Percentiles rank a stretch among this genome's conserved stretches.
phyloP scores from a whole-genome alignment of 1,140 invertebrate species.

The Psix sp. region DNA sequence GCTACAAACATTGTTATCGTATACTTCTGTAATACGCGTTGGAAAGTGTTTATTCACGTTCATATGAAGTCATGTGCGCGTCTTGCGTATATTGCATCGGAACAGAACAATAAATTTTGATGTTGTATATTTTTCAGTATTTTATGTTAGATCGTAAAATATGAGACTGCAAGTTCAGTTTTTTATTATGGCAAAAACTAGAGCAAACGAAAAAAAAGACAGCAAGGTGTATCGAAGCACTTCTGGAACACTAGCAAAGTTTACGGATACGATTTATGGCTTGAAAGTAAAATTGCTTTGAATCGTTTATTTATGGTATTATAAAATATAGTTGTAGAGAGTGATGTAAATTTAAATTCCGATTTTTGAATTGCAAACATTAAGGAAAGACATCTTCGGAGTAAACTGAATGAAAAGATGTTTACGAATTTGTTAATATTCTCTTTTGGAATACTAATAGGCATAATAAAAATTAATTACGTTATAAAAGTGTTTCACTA shows the following conservation, averaged over 20 bases:
- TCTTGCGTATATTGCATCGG: constrained; percentile 34
- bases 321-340: too few species aligned
- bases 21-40: constrained; percentile 40
- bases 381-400: too few species aligned
- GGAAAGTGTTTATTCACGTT: constrained; percentile 55
- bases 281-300: constrained; percentile 9
- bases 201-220: constrained; percentile 13
- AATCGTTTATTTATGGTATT: constrained; percentile 18
- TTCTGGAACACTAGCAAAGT: constrained; percentile 24
- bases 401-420: too few species aligned
- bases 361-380: too few species aligned
- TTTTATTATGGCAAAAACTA: constrained; percentile 41
- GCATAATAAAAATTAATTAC: too few species aligned
- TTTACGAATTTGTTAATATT: too few species aligned
- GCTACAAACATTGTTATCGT: constrained; percentile 49
- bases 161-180: constrained; percentile 25
- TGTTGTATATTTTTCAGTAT: constrained; percentile 45
- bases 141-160: constrained; percentile 39
- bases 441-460: too few species aligned
- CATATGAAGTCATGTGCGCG: constrained; percentile 39
- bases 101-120: constrained; percentile 42
- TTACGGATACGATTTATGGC: constrained; percentile 28
- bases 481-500: too few species aligned
- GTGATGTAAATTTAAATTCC: too few species aligned
- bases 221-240: constrained; percentile 12